Evolutionary conservation across 2,888 invertebrate species (phyloP), one percentile per base, ranked within the genome.

Genomic region (Norana najaformis): DNA sequence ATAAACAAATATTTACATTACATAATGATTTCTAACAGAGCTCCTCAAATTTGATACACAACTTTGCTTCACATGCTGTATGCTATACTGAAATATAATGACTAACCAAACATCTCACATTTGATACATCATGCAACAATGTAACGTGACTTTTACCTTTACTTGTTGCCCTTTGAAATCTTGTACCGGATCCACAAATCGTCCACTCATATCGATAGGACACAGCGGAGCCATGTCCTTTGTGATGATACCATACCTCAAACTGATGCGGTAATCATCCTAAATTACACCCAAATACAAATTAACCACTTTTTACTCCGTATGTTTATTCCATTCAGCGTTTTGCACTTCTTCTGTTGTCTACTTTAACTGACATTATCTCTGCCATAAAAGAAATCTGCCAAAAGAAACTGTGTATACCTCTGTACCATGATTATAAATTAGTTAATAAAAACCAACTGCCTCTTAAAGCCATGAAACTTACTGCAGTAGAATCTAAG

Each of bases 131-230:
- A 11, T 18, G 30, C 13, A n/a, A n/a, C 69, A 69, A 8, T 69
- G 69, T 13, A 69, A 69, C 30, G 13, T 30, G 69, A 69, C 69
- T 69, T n/a, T 39, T 20, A 96, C 96, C 95, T 99, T 99, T 0
- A 99, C 98, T 95, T 98, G 97, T 93, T 97, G 96, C 0, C 99
- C 99, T 37, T 96, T 94, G 94, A 98, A 99, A 94, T 99, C 98
- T 47, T 95, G 96, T 0, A 99, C 98, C 34, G 97, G 97, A 39
- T 96, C 96, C 0, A 96, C 96, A 94, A 99, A 99, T 91, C 96
- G 96, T 0, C 99, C 99, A 93, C 97, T 97, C 83, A 97, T 97
- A 95, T 99, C 99, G 0, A 99, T 96, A 0, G 99, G 99, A 94
- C 99, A 99, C 91, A 99, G 96, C 90, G 94, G 94, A 93, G 97